Evolutionary conservation across 2,797 vertebrate genomes (phyloP).

Genomic region (Chelonia mydas): DNA sequence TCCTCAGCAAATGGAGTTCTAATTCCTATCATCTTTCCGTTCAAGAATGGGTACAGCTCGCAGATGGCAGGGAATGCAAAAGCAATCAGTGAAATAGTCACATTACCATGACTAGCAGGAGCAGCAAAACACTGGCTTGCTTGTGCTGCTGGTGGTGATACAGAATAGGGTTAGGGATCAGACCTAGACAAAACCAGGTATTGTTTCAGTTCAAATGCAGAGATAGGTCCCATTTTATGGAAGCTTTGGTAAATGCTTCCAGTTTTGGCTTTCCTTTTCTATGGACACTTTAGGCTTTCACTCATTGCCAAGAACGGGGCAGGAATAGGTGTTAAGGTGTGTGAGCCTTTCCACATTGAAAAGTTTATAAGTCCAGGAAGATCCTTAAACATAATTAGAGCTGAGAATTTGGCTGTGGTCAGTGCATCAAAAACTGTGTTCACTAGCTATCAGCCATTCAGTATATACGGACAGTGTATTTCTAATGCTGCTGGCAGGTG

Average conservation of each 20-base stretch:
- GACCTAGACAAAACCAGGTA: background rate
- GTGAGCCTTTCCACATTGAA: background rate
- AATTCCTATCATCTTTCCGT: rapidly evolving
- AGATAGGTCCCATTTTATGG: background rate
- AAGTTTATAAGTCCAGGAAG: background rate
- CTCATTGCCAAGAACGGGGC: background rate
- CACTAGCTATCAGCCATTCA: background rate
- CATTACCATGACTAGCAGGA: background rate
- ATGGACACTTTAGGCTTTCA: background rate
- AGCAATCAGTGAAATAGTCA: background rate
- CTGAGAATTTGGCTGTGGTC: background rate
- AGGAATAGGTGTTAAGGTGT: background rate
- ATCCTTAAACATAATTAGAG: background rate
- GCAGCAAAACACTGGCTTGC: background rate
- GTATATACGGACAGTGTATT: background rate
- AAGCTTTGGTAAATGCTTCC: background rate
- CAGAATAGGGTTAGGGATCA: rapidly evolving
- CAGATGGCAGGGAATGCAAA: background rate
- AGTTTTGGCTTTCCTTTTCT: background rate
- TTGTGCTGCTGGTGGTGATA: background rate
- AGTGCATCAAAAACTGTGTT: background rate
- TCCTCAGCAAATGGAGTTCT: background rate
- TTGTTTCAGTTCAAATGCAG: background rate
- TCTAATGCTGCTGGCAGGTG: background rate
- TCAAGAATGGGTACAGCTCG: background rate